Evolutionary conservation across 2,888 invertebrate species (phyloP), one percentile per base, ranked within the genome.

Genomic region (Nephrotoma appendiculata): DNA sequence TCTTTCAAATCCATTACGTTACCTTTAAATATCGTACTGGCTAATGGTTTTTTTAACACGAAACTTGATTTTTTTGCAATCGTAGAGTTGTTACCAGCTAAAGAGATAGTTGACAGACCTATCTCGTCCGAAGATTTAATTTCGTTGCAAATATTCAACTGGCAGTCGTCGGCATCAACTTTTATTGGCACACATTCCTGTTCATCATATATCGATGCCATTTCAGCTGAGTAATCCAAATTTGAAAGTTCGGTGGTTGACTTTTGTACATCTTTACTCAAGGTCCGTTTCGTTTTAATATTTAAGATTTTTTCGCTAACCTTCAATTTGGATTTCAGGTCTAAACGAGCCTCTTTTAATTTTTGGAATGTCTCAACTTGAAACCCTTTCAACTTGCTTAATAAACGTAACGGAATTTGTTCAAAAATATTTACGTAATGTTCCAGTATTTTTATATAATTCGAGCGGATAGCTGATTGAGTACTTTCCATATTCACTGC

Each of bases 381-480:
- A 89, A 94, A 95, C 0, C 94, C 94, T 2, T 94, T 94, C 86
- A 95, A 93, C 88, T 93, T 92, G 88, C 93, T 92, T 88, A 94
- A 93, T 71, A 94, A 92, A 88, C 93, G 92, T 12, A 93, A 91
- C 1, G 95, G 95, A 88, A 95, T 94, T 91, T 93, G 93, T 88
- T 94, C 94, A 88, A 95, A 93, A 0, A 94, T 93, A 41, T 91
- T 91, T 88, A 92, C 93, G 89, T 94, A 93, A 90, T 94, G 95
- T 89, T 95, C 95, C 89, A 95, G 11, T 0, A 71, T 71, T 5
- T 45, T 45, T 31, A 86, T 48, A 41, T 48, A 86, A 48, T 31
- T 19, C 12, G 41, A 48, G 0, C 31, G 48, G 3, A 44, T 3
- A 2, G 41, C 12, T 9, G 11, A 9, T 41, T 48, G 48, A 5